Evolutionary conservation across 2,888 invertebrate species (phyloP), one percentile per base, ranked within the genome.

Genomic region (Callyntrura guangdongensis): DNA sequence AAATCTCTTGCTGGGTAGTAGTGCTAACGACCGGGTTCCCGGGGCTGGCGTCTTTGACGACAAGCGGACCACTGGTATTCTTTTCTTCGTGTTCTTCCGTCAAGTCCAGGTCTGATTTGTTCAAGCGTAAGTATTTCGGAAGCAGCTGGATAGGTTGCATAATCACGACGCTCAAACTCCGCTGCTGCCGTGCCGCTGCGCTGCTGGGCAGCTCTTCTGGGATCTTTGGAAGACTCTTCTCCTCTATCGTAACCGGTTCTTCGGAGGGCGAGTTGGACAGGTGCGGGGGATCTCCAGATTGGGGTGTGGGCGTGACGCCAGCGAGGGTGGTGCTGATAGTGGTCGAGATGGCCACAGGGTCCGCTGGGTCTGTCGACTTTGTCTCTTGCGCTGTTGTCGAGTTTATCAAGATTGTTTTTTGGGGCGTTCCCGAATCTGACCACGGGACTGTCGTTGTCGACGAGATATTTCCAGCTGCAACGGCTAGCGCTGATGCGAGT

Each of bases 1-100:
- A 94, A 45, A 94, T 92, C 61, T 94, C 94, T 25, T 93, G 93
- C 47, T 92, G 92, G 45, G 94, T 94, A 11, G 93, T 94, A n/a
- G 86, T 84, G 49, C 92, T 87, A 14, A 93, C 90, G 14, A 86
- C 81, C 0, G 81, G 77, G 77, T 56, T 56, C 5, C 53, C 61
- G 5, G 86, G 67, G 22, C 77, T 79, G 22, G 77, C 56, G 25
- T 72, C 89, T 47, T 83, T 89, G 0, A 89, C 89, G 27, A 89
- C 89, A 8, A 89, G 83, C 45, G 36, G 36, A 36, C 36, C 36
- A 6, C 3, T 36, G 36, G n/a, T 20, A 12, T 61, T 53, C 17
- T 79, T 74, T n/a, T 49, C 49, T 25, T 56, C 77, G 53, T 79
- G 53, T 53, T 79, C 77, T 59, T 89, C 89, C n/a, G 81, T 89